phyloP scores from a whole-genome alignment of 2,797 vertebrate genomes.

The Sandelia bainsii region DNA sequence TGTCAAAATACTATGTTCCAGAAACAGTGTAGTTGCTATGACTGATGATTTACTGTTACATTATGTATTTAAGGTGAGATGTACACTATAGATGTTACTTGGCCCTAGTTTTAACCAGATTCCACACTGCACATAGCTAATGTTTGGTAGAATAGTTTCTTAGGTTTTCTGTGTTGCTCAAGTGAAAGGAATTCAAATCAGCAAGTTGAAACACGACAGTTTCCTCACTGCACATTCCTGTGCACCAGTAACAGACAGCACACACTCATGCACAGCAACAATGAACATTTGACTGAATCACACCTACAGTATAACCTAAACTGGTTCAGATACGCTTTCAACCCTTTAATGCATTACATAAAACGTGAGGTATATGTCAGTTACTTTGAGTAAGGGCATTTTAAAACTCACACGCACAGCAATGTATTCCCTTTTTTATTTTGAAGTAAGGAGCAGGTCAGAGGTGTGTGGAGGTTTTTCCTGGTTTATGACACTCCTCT shows the following conservation, averaged over 20 bases:
- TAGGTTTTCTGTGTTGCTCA: neutral
- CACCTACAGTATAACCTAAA: neutral
- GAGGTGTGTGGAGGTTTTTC: neutral
- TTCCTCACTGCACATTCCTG: conserved; percentile 59
- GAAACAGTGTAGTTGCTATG: neutral
- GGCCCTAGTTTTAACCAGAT: neutral
- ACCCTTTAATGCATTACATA: neutral
- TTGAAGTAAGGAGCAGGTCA: neutral
- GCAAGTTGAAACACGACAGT: conserved; percentile 69
- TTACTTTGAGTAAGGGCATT: neutral
- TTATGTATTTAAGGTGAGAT: neutral
- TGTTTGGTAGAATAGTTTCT: no score
- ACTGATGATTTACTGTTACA: neutral
- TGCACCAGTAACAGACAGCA: neutral
- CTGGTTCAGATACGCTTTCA: neutral
- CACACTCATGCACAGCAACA: neutral
- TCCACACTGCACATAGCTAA: neutral
- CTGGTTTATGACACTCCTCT: neutral
- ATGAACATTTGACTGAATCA: neutral
- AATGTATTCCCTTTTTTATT: conserved; percentile 6
- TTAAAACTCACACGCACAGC: neutral
- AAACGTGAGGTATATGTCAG: neutral
- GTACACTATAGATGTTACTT: neutral
- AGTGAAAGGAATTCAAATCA: conserved; percentile 29
- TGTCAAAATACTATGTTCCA: neutral